These are phyloP conservation scores for Dryas iulia DNA, from an alignment of 1,140 invertebrate species.

Conservation along the genomic window DNA sequence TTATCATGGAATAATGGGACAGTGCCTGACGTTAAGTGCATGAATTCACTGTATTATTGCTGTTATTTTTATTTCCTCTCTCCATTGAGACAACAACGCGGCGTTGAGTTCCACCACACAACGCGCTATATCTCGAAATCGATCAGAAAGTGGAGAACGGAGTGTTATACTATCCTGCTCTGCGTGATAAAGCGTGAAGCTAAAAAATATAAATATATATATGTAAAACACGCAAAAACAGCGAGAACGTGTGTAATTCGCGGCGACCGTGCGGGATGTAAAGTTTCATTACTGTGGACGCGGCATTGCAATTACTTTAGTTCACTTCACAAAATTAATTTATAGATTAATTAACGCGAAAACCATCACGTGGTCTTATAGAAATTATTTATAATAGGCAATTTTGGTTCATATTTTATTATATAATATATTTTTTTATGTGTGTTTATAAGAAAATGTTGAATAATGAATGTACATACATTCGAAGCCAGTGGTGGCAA, in stretches of 20 bases:
- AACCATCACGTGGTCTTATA: not conserved
- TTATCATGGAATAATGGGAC: too few relatives aligned
- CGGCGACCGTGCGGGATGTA: not conserved
- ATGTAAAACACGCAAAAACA: not conserved
- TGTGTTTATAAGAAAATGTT: too few relatives aligned
- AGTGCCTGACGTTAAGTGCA: too few relatives aligned
- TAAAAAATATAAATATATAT: not conserved
- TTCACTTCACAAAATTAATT: slow-evolving; percentile 5
- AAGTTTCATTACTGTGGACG: not conserved
- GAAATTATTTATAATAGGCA: not conserved
- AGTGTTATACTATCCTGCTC: too few relatives aligned
- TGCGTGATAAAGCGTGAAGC: not conserved
- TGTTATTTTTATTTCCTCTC: too few relatives aligned
- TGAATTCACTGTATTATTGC: too few relatives aligned
- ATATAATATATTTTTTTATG: not conserved
- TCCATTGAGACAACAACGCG: too few relatives aligned
- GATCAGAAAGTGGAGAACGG: too few relatives aligned
- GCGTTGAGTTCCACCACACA: too few relatives aligned
- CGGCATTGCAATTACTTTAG: not conserved
- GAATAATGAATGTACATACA: too few relatives aligned
- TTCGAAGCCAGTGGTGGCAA: too few relatives aligned
- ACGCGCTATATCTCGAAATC: too few relatives aligned
- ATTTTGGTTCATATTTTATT: not conserved
- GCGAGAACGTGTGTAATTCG: not conserved
- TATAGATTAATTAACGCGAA: not conserved